These are phyloP conservation scores for Amorpha juglandis DNA, from an alignment of 2,888 invertebrate genomes.

Conservation along the genomic window DNA sequence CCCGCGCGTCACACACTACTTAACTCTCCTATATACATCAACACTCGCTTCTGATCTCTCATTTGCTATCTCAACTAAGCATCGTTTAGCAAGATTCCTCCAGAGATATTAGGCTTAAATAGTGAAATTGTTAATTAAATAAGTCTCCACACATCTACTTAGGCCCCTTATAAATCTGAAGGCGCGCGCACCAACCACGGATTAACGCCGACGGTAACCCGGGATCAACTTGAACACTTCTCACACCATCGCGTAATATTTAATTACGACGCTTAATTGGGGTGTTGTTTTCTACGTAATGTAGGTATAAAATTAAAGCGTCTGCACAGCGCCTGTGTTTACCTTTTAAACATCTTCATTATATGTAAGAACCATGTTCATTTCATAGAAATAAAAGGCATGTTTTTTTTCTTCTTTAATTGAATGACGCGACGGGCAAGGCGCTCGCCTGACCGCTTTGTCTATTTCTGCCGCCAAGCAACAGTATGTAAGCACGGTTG, in stretches of 20 bases:
- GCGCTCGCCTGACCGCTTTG: no score
- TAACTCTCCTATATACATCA: background rate
- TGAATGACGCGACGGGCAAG: no score
- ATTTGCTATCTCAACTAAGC: constrained; percentile 3
- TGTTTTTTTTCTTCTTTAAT: no score
- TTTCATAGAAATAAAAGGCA: background rate
- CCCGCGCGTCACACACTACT: constrained; percentile 5
- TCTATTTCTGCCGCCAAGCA: no score
- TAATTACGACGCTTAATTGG: constrained; percentile 10
- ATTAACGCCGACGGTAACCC: constrained; percentile 47
- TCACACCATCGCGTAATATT: constrained; percentile 33
- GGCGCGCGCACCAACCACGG: constrained; percentile 48
- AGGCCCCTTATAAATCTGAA: constrained; percentile 46
- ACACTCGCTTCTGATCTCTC: background rate
- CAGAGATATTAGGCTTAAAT: constrained; percentile 28
- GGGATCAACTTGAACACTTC: constrained; percentile 35
- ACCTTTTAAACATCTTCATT: background rate
- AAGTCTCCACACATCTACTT: constrained; percentile 38
- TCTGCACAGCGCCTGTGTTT: background rate
- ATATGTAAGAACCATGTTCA: background rate
- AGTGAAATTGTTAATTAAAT: constrained; percentile 43
- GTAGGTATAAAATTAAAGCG: background rate
- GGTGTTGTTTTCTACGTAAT: background rate
- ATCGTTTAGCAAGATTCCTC: constrained; percentile 19
- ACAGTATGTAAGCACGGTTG: no score